These are phyloP conservation scores for Hololepta plana DNA, from an alignment of 2,888 invertebrate genomes.

Conservation along the genomic window DNA sequence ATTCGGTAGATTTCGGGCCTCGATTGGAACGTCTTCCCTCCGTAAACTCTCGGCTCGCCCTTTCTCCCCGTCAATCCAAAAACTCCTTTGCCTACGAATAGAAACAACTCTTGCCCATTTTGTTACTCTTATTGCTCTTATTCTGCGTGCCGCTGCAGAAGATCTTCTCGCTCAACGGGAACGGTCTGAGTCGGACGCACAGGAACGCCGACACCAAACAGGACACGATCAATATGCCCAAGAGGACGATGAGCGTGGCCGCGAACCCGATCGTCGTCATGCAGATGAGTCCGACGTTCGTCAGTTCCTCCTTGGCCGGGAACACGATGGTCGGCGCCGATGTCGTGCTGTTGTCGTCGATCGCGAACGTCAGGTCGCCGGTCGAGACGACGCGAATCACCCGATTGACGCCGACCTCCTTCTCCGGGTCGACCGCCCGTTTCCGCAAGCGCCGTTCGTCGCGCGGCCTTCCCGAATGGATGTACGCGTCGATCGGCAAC, in stretches of 20 bases:
- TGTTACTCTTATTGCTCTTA: too few relatives aligned
- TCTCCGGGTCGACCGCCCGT: slow-evolving; percentile 48
- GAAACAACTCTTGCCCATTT: slow-evolving; percentile 46
- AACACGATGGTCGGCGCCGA: slow-evolving; percentile 48
- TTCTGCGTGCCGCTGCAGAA: slow-evolving; percentile 17
- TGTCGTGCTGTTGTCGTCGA: slow-evolving; percentile 48
- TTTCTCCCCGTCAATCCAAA: not conserved
- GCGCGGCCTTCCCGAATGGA: slow-evolving; percentile 49
- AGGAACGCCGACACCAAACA: slow-evolving; percentile 75
- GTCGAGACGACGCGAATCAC: slow-evolving; percentile 83
- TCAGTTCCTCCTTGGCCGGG: slow-evolving; percentile 41
- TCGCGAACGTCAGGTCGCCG: slow-evolving; percentile 70
- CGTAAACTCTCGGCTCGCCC: slow-evolving; percentile 1
- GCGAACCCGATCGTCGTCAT: slow-evolving; percentile 92
- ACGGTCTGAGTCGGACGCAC: slow-evolving; percentile 62
- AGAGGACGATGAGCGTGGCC: slow-evolving; percentile 63
- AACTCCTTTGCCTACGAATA: slow-evolving; percentile 33
- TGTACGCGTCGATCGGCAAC: slow-evolving; percentile 40
- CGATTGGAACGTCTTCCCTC: not conserved
- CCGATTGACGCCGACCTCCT: slow-evolving; percentile 74
- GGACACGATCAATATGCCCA: slow-evolving; percentile 67
- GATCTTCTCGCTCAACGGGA: slow-evolving; percentile 29
- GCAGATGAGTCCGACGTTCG: slow-evolving; percentile 50
- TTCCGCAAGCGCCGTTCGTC: slow-evolving; percentile 56
- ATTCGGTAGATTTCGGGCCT: not conserved